Conservation (phyloP, 1,140 invertebrate genomes). For the Anagrus nilaparvatae region DNA sequence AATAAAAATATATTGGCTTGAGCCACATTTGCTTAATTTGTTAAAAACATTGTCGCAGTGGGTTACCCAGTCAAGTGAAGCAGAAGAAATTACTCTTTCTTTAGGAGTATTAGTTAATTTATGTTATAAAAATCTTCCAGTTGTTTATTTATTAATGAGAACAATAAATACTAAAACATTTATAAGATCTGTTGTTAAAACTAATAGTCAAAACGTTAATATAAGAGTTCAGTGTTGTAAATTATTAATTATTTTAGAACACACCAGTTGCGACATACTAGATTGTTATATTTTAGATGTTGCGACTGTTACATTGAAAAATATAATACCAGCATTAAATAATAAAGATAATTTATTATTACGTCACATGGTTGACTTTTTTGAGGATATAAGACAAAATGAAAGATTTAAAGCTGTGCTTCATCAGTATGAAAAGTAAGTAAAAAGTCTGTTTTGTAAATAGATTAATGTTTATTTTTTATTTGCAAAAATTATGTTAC, state of each 20-base stretch:
- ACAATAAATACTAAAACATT: conserved; percentile 54
- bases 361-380: conserved; percentile 46
- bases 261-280: conserved; percentile 41
- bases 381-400: conserved; percentile 40
- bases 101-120: conserved; percentile 61
- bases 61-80: conserved; percentile 47
- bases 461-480: background rate
- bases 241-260: conserved; percentile 46
- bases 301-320: conserved; percentile 40
- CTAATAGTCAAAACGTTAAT: conserved; percentile 37
- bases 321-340: conserved; percentile 39
- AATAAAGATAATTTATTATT: conserved; percentile 39
- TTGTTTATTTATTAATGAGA: conserved; percentile 53
- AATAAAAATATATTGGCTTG: conserved; percentile 60
- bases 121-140: conserved; percentile 58
- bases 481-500: conserved; percentile 1
- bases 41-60: conserved; percentile 52
- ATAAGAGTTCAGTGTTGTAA: conserved; percentile 44
- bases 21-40: conserved; percentile 51
- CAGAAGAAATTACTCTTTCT: conserved; percentile 47
- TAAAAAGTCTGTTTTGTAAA: conserved; percentile 8
- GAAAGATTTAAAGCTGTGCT: conserved; percentile 25
- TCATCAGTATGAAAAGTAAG: conserved; percentile 20
- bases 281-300: conserved; percentile 42
- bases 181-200: conserved; percentile 44